Conservation (phyloP, 2,888 invertebrate species). For the Aporophyla lueneburgensis region DNA sequence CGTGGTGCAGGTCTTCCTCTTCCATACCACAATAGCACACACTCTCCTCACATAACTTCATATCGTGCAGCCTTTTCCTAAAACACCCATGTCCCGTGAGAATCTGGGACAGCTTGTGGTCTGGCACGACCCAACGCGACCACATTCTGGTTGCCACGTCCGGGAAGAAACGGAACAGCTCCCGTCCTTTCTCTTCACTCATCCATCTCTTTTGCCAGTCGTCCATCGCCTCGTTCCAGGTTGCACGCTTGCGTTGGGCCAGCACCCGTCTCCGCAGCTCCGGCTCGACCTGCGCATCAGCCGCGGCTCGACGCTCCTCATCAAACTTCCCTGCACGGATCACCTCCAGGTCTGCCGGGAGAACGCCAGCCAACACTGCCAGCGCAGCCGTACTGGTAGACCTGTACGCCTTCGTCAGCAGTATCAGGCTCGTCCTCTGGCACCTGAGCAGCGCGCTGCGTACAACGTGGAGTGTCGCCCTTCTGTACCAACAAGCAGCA, state of each 20-base stretch:
- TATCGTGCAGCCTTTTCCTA: too few species aligned
- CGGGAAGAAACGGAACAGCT: constrained; percentile 64
- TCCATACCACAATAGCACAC: too few species aligned
- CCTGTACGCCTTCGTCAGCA: constrained; percentile 10
- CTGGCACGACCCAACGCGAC: constrained; percentile 44
- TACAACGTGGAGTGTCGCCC: too few species aligned
- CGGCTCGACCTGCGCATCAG: neutral
- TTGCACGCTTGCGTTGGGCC: neutral
- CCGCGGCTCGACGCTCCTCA: neutral
- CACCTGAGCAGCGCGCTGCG: too few species aligned
- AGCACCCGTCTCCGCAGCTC: neutral
- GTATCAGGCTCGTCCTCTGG: neutral
- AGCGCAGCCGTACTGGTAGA: constrained; percentile 14
- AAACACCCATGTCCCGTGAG: too few species aligned
- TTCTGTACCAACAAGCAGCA: too few species aligned
- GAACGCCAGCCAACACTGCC: constrained; percentile 12
- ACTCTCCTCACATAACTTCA: too few species aligned
- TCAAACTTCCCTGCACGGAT: neutral
- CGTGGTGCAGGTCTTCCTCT: too few species aligned
- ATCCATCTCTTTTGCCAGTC: constrained; percentile 8
- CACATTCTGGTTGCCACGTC: constrained; percentile 51
- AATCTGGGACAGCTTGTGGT: constrained; percentile 55
- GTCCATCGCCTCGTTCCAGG: neutral
- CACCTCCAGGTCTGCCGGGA: constrained; percentile 18
- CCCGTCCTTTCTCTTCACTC: constrained; percentile 17